Evolutionary conservation across 2,888 invertebrate species (phyloP), one percentile per base, ranked within the genome.

Genomic region (Allolobophora icterica): DNA sequence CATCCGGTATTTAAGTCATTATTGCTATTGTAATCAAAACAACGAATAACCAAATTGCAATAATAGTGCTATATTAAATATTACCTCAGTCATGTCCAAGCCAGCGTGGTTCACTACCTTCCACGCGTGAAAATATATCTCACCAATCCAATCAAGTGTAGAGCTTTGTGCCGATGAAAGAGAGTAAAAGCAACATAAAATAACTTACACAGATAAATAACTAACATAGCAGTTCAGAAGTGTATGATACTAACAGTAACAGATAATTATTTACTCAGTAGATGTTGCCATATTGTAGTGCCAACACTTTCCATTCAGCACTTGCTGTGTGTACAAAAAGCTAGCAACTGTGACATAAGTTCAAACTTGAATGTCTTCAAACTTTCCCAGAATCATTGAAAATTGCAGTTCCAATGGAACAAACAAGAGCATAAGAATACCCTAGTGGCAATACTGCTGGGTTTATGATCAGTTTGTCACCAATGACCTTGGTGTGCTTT

Each of bases 111-210:
- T 71, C 71, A 71, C 71, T 11, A 87, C 38, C 87, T 87, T 87
- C 35, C 34, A 87, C 24, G 87, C 87, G 1, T 35, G 34, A 34
- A 87, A 87, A 38, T 87, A 87, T 87, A 87, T 38, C 19, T 87
- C 87, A 35, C 87, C 87, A 87, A 87, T 87, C 87, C 87, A 87
- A 87, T 87, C 87, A 35, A 87, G 38, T 87, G 87, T 87, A 21
- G 87, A 38, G 87, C 87, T 87, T 24, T 35, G 35, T 11, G 11
- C n/a, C 8, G 8, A 71, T 52, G 52, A 71, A 35, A 87, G 19
- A 34, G 17, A 87, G 24, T 24, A 34, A 87, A 21, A 35, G 33
- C 87, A 87, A 35, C 21, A 87, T 34, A 38, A 87, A 87, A 8
- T 24, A 87, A 87, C 1, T 3, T 87, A 34, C 8, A 35, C 30